Percentiles rank a stretch among this genome's conserved stretches.
Evolutionary conservation across 2,113 vertebrate species (phyloP).

Genomic region (Mus pahari): DNA sequence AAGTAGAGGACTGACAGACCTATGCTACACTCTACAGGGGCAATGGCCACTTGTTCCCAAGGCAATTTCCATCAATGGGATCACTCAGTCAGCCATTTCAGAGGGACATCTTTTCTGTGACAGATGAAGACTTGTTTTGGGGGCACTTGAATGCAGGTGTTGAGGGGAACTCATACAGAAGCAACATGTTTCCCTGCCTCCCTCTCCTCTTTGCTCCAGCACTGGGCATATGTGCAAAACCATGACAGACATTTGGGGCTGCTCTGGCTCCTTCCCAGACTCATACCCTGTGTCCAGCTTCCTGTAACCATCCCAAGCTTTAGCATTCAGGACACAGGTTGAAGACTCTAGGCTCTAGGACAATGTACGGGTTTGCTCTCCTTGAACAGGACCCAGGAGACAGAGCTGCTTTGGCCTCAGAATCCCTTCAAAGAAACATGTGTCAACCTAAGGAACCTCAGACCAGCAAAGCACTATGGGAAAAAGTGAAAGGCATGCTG

Average conservation of each 20-base stretch:
- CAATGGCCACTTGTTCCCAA: accelerated
- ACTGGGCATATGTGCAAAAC: accelerated
- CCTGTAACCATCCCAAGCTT: neutral
- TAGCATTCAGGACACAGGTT: neutral
- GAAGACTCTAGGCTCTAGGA: no score
- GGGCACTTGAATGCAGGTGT: neutral
- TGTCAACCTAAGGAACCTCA: neutral
- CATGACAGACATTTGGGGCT: neutral
- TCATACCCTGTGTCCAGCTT: accelerated
- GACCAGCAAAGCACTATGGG: neutral
- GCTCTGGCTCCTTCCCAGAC: neutral
- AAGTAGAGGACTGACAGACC: accelerated
- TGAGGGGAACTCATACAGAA: neutral
- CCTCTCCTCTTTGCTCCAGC: accelerated
- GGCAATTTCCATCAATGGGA: neutral
- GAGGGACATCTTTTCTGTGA: neutral
- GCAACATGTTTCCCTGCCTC: accelerated
- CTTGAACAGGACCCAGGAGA: neutral
- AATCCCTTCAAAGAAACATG: neutral
- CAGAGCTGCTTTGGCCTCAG: neutral
- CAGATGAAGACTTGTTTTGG: neutral
- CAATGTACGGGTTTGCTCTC: neutral
- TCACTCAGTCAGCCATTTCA: neutral
- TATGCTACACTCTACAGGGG: accelerated
- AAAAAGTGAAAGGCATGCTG: neutral